Evolutionary conservation across 2,888 invertebrate species (phyloP), one percentile per base, ranked within the genome.

Genomic region (Diplolepis rosae): DNA sequence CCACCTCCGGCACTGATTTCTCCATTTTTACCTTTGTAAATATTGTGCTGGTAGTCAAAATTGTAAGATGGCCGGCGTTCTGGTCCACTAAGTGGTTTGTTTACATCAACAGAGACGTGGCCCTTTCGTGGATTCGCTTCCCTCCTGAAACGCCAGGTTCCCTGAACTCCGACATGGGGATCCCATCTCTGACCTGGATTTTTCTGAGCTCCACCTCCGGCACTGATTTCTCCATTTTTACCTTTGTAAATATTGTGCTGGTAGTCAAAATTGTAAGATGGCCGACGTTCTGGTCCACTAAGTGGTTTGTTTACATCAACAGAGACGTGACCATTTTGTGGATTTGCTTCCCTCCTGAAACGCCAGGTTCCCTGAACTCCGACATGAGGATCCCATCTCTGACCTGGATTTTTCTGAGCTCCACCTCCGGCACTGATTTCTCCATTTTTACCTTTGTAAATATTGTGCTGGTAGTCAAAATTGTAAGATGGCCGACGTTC

Each of bases 161-260:
- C 78, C 28, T 79, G 78, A 18, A 80, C 22, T 68, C 79, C 80
- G 18, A 79, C 61, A 2, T 74, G 72, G 0, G 77, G 73, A 30
- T 71, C 65, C n/a, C 70, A 42, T 39, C 67, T 69, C 27, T 69
- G 68, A 18, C 81, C 79, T 1, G 78, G 80, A 1, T 70, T 61
- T 51, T 79, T 76, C 0, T 69, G 52, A 3, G 71, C 69, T 15
- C 77, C 80, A n/a, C 73, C 78, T 4, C 73, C 61, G 2, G 77
- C 78, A 13, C 74, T 73, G 28, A 79, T 30, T 0, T 73, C 70
- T 18, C 77, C 79, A 50, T 76, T 66, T 22, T 76, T 79, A 7
- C 73, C 48, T 6, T 39, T 7, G 22, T 28, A 66, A 51, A 70
- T 42, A 35, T 66, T 70, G 30, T 70, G 66, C 9, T 70, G 65